phyloP scores from a whole-genome alignment of 1,140 invertebrate genomes.

The Mya arenaria region DNA sequence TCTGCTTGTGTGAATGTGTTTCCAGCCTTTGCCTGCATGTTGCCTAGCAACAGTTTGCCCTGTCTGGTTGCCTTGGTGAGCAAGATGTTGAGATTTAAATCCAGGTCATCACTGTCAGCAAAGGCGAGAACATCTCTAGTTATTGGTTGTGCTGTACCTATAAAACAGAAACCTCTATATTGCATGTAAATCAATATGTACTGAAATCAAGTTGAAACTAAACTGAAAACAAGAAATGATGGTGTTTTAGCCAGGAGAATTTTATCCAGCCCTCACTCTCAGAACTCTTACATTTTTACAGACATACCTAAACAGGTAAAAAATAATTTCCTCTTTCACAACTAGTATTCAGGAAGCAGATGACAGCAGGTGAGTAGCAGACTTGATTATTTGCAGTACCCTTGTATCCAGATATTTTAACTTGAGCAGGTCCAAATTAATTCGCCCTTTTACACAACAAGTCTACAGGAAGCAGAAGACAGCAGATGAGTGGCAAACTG shows the following conservation, averaged over 20 bases:
- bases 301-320: too few relatives aligned
- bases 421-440: too few relatives aligned
- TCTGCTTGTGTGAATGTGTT: slow-evolving; percentile 70
- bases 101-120: slow-evolving; percentile 61
- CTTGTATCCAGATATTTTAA: too few relatives aligned
- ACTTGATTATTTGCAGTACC: too few relatives aligned
- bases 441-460: too few relatives aligned
- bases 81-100: slow-evolving; percentile 59
- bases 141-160: slow-evolving; percentile 58
- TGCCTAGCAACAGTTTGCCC: slow-evolving; percentile 58
- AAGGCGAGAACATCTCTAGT: slow-evolving; percentile 64
- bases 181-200: too few relatives aligned
- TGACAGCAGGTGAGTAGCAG: too few relatives aligned
- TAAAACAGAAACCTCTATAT: slow-evolving; percentile 2
- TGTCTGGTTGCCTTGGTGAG: slow-evolving; percentile 57
- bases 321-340: too few relatives aligned
- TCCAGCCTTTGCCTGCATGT: slow-evolving; percentile 40
- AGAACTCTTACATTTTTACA: too few relatives aligned
- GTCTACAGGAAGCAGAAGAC: too few relatives aligned
- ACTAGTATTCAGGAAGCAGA: too few relatives aligned
- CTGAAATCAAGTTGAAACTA: not conserved
- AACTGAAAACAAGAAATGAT: not conserved
- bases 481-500: too few relatives aligned
- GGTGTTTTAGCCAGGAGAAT: not conserved
- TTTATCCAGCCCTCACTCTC: not conserved